phyloP scores from a whole-genome alignment of 2,113 vertebrate genomes.

The Gasterosteus aculeatus region DNA sequence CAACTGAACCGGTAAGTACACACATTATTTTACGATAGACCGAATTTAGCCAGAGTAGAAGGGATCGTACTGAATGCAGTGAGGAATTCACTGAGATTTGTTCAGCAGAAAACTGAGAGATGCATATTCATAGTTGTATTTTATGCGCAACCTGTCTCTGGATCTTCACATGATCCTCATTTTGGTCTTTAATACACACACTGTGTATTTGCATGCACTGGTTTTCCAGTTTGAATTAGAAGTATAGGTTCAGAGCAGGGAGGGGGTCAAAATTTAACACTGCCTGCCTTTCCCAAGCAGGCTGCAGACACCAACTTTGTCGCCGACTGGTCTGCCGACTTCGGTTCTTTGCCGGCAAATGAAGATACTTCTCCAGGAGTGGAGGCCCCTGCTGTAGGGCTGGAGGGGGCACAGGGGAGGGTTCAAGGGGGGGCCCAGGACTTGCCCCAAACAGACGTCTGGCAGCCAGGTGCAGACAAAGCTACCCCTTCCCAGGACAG shows the following conservation, averaged over 20 bases:
- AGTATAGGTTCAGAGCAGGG: not conserved
- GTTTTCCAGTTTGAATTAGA: not conserved
- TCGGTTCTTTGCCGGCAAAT: conserved; percentile 80
- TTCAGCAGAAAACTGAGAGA: not conserved
- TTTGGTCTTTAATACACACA: not conserved
- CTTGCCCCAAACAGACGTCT: conserved; percentile 67
- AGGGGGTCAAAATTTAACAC: conserved; percentile 61
- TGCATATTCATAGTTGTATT: not conserved
- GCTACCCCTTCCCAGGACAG: conserved; percentile 55
- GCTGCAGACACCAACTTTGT: conserved; percentile 76
- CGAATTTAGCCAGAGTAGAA: not conserved
- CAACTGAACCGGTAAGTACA: conserved; percentile 90
- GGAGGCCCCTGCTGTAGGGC: conserved; percentile 45
- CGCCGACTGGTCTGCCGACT: conserved; percentile 85
- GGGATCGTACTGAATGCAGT: not conserved
- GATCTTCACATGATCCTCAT: not conserved
- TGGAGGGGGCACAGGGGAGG: conserved; percentile 60
- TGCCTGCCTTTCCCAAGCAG: conserved; percentile 78
- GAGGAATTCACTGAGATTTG: not conserved
- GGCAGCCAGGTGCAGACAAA: conserved; percentile 60
- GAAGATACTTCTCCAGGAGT: conserved; percentile 49
- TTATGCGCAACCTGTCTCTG: conserved; percentile 2
- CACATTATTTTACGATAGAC: too few species aligned
- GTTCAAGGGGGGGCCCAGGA: conserved; percentile 63
- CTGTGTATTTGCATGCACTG: not conserved